These are phyloP conservation scores for Tachystola acroxantha DNA, from an alignment of 2,888 invertebrate species.

Conservation along the genomic window DNA sequence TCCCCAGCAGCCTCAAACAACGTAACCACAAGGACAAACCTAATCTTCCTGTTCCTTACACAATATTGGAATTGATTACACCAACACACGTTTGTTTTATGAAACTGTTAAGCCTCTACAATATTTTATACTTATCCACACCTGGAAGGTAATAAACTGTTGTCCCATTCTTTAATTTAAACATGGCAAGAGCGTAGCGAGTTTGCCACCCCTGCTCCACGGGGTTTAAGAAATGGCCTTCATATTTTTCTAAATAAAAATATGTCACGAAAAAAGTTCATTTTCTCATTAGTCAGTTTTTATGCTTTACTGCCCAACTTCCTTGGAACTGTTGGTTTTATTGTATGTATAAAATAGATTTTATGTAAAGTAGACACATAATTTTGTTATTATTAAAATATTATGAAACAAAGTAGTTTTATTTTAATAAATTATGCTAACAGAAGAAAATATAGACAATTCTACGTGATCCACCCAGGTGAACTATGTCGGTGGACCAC, in stretches of 20 bases:
- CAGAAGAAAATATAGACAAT: no score
- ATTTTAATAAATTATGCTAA: no score
- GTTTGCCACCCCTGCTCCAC: conserved; percentile 13
- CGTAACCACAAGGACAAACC: no score
- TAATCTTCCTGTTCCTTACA: no score
- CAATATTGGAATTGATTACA: not conserved
- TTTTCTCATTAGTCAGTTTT: conserved; percentile 25
- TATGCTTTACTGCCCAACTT: conserved; percentile 27
- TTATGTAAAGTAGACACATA: no score
- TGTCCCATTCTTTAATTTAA: conserved; percentile 16
- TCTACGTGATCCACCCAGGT: no score
- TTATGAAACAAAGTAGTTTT: no score
- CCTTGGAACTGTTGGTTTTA: no score
- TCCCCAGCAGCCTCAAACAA: no score
- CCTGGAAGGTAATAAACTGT: conserved; percentile 10
- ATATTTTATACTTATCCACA: conserved; percentile 11
- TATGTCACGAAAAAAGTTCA: conserved; percentile 24
- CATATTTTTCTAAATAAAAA: conserved; percentile 40
- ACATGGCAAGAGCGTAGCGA: conserved; percentile 11
- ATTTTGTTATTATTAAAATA: no score
- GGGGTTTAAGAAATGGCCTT: conserved; percentile 25
- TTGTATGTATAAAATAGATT: no score
- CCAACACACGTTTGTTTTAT: not conserved
- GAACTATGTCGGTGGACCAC: no score
- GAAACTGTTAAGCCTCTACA: conserved; percentile 1